phyloP scores from a whole-genome alignment of 2,888 invertebrate species.

The Sympetrum striolatum region DNA sequence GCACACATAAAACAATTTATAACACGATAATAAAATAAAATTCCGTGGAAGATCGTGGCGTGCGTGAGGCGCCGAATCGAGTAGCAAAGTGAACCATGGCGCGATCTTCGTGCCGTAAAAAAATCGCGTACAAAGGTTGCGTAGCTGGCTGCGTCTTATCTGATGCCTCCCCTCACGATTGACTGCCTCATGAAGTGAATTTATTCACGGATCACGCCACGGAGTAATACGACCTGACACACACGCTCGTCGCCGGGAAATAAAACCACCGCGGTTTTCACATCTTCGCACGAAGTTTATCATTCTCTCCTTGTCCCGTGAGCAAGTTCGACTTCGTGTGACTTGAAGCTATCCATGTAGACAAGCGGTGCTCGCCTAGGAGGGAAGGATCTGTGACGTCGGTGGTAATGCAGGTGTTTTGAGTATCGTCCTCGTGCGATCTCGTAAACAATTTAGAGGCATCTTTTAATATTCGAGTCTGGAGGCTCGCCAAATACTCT shows the following conservation, averaged over 20 bases:
- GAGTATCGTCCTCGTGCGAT: not conserved
- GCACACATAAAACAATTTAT: no score
- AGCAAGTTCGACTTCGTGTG: not conserved
- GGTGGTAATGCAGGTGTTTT: not conserved
- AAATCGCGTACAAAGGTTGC: not conserved
- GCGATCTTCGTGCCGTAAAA: not conserved
- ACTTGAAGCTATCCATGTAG: not conserved
- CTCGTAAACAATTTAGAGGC: not conserved
- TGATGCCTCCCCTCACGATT: not conserved
- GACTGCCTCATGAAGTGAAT: not conserved
- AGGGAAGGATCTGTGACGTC: not conserved
- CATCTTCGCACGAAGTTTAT: not conserved
- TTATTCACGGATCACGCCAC: not conserved
- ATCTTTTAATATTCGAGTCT: not conserved
- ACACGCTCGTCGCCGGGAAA: not conserved
- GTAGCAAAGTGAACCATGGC: not conserved
- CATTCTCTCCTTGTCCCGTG: not conserved
- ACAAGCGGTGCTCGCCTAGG: not conserved
- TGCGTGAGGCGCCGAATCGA: not conserved
- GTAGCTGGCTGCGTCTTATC: not conserved
- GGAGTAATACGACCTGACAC: not conserved
- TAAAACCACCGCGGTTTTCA: not conserved
- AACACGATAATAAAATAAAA: no score
- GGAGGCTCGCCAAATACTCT: not conserved
- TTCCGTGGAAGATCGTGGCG: not conserved